Evolutionary conservation across 2,797 vertebrate species (phyloP), one percentile per base, ranked within the genome.

Genomic region (Tarsius wallacei): DNA sequence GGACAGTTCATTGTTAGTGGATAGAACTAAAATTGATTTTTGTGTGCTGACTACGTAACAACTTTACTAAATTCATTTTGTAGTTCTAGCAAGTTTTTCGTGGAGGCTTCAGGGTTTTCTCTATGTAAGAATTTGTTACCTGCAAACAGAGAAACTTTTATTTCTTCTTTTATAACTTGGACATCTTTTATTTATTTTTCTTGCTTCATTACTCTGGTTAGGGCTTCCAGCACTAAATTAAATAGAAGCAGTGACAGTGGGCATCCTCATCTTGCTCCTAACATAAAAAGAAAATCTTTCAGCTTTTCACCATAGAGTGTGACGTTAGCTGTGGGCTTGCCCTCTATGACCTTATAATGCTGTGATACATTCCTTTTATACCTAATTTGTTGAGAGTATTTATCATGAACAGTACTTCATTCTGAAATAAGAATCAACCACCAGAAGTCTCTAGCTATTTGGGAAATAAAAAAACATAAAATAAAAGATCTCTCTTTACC

Each of bases 391-490:
- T 88, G 28, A 80, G 64, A 57, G 16, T 6, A 36, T 71, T 47
- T 77, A 26, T 42, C n/a, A 92, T 14, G 53, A 47, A 87, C 36
- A 24, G 8, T 42, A 15, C 33, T 97, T 70, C 13, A 28, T 28
- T 94, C 73, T 33, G 83, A 31, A 80, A 51, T 36, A 70, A 21
- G 9, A 90, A 78, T 47, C 64, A 31, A 42, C 12, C 8, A 33
- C 81, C 12, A 74, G 31, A 61, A 77, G 31, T 49, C 51, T 55
- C 33, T 61, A 91, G 42, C 82, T 87, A 86, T 36, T 96, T 81
- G 76, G 28, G 49, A 91, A 81, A 61, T 83, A 49, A 26, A 89
- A 33, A 96, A 84, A 49, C 8, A 28, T 49, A 70, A 85, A 73
- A 93, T 26, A 94, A 70, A 97, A 47, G 0, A 16, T 8, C 1